Evolutionary conservation across 2,113 vertebrate genomes (phyloP).

Genomic region (Lates calcarifer): DNA sequence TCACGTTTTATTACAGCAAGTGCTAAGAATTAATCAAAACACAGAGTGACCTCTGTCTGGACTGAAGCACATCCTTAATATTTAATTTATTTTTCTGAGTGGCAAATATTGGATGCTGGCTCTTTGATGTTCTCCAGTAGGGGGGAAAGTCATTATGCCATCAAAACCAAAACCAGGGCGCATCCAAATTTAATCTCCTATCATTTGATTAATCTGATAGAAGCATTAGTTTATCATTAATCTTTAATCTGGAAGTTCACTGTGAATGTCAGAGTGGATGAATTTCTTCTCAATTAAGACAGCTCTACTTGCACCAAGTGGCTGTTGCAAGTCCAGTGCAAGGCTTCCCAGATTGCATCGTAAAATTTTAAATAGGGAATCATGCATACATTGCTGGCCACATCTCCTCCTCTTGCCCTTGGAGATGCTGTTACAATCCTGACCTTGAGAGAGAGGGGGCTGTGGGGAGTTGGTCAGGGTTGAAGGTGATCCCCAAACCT

Average conservation of each 20-base stretch:
- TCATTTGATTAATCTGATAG: conserved; percentile 66
- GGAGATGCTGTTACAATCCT: conserved; percentile 21
- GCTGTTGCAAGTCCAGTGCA: conserved; percentile 45
- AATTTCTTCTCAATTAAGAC: conserved; percentile 60
- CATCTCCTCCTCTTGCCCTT: conserved; percentile 16
- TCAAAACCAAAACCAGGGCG: conserved; percentile 51
- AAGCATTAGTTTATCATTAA: conserved; percentile 72
- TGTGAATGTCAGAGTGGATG: conserved; percentile 58
- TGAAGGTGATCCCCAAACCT: conserved; percentile 45
- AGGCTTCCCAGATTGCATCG: conserved; percentile 62
- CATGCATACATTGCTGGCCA: conserved; percentile 33
- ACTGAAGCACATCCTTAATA: not conserved
- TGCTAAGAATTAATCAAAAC: conserved; percentile 8
- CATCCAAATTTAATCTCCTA: conserved; percentile 57
- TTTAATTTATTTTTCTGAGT: conserved; percentile 9
- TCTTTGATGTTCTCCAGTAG: conserved; percentile 37
- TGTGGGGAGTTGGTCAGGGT: conserved; percentile 9
- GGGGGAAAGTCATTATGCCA: conserved; percentile 40
- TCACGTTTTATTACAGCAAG: not conserved
- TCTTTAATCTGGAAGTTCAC: conserved; percentile 63
- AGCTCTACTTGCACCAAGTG: conserved; percentile 31
- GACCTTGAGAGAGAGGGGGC: conserved; percentile 40
- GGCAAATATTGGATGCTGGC: conserved; percentile 1
- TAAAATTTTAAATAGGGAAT: conserved; percentile 74
- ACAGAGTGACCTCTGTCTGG: conserved; percentile 22